Conservation (phyloP, 35 echinoderm and acorn worm species). For the Apostichopus parvimensis region DNA sequence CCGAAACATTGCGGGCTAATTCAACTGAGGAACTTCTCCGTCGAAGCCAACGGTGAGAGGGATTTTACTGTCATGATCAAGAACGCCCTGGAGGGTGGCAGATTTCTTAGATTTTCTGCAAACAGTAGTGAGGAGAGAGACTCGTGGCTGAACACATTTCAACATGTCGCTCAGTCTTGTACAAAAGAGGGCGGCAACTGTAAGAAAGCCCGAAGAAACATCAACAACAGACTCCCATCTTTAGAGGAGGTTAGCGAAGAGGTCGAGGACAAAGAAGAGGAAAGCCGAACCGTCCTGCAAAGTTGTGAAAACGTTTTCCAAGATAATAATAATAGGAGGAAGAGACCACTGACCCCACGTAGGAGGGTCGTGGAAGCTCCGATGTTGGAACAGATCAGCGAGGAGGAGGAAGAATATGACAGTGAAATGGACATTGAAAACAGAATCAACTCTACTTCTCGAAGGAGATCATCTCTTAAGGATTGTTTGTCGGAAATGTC, state of each 20-base stretch:
- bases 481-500: slow-evolving; percentile 3
- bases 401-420: slow-evolving; percentile 35
- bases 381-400: slow-evolving; percentile 38
- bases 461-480: slow-evolving; percentile 20
- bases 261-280: slow-evolving; percentile 26
- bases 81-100: slow-evolving; percentile 44
- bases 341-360: not conserved
- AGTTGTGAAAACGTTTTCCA: not conserved
- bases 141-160: slow-evolving; percentile 22
- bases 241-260: slow-evolving; percentile 38
- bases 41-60: not conserved
- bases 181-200: not conserved
- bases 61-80: slow-evolving; percentile 35
- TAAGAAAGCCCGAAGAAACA: not conserved
- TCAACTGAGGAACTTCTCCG: slow-evolving; percentile 38
- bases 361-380: slow-evolving; percentile 36
- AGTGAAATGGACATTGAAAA: slow-evolving; percentile 35
- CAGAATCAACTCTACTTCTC: not conserved
- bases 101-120: slow-evolving; percentile 21
- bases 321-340: not conserved
- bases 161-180: not conserved
- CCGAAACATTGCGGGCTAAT: slow-evolving; percentile 35
- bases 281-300: not conserved
- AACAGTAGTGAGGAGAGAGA: slow-evolving; percentile 20
- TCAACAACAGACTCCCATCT: slow-evolving; percentile 27